A percentile compares a stretch with the other conserved stretches of the same genome.
Evolutionary conservation across 2,888 invertebrate species (phyloP).

Genomic region (Dinocampus coccinellae): DNA sequence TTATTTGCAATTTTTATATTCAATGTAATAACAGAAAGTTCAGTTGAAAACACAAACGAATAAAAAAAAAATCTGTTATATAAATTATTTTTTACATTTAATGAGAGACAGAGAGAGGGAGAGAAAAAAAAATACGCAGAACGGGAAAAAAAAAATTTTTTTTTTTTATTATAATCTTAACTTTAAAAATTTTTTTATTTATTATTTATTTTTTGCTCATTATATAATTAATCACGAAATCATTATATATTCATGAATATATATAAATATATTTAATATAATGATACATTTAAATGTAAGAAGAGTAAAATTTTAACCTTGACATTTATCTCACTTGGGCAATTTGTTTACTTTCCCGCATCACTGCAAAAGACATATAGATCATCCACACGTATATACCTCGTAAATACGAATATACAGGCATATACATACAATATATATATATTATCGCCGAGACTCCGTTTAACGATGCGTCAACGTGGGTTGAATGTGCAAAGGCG

Average conservation of each 20-base stretch:
- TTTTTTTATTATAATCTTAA: no score
- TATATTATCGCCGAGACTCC: neutral
- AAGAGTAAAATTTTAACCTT: conserved; percentile 14
- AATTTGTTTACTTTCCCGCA: conserved; percentile 25
- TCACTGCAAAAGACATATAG: neutral
- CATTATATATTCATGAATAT: no score
- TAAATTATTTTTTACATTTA: no score
- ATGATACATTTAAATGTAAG: neutral
- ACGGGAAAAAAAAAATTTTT: no score
- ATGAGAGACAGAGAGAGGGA: no score
- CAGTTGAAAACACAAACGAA: neutral
- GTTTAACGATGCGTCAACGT: conserved; percentile 34
- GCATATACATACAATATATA: neutral
- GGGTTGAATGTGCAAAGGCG: conserved; percentile 41
- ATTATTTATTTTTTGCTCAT: no score
- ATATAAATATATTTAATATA: no score
- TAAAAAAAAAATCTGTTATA: neutral
- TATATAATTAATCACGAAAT: no score
- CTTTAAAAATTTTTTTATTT: no score
- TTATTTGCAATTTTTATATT: neutral
- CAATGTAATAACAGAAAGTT: neutral
- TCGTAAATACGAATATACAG: neutral
- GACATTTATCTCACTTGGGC: conserved; percentile 8
- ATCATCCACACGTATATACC: neutral
- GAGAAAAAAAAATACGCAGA: no score